Evolutionary conservation across 2,888 invertebrate species (phyloP).

Genomic region (Trichogramma evanescens): DNA sequence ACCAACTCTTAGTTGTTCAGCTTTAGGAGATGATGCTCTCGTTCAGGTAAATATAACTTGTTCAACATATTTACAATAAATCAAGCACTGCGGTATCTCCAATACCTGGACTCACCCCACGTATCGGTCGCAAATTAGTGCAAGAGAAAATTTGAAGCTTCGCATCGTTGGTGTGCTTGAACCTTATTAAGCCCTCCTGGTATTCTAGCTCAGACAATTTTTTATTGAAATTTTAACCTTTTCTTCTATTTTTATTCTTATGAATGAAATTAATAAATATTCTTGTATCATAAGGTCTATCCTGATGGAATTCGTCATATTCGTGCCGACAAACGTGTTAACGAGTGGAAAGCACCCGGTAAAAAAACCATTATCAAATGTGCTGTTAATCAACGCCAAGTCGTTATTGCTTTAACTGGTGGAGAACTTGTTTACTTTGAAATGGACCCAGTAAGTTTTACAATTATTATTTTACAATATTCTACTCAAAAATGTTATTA

Average conservation of each 20-base stretch:
- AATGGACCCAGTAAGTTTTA: conserved; percentile 88
- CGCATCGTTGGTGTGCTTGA: conserved; percentile 43
- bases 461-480: conserved; percentile 29
- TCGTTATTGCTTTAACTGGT: conserved; percentile 94
- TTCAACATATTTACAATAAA: conserved; percentile 2
- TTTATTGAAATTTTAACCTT: conserved; percentile 1
- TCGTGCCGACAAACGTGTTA: conserved; percentile 93
- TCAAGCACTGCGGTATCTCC: conserved; percentile 46
- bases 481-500: neutral
- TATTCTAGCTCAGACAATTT: conserved; percentile 34
- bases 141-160: conserved; percentile 35
- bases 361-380: conserved; percentile 96
- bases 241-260: conserved; percentile 3
- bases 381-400: conserved; percentile 96
- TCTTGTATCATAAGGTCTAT: conserved; percentile 62
- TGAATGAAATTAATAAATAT: conserved; percentile 1
- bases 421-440: conserved; percentile 98
- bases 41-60: conserved; percentile 66
- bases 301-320: conserved; percentile 99
- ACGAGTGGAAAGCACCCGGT: conserved; percentile 98
- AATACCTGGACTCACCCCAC: conserved; percentile 38
- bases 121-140: conserved; percentile 43
- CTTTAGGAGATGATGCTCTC: conserved; percentile 93
- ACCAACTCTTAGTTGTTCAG: conserved; percentile 95
- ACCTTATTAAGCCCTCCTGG: conserved; percentile 35